These are phyloP conservation scores for Ostrea edulis DNA, from an alignment of 1,140 invertebrate species.

Conservation along the genomic window DNA sequence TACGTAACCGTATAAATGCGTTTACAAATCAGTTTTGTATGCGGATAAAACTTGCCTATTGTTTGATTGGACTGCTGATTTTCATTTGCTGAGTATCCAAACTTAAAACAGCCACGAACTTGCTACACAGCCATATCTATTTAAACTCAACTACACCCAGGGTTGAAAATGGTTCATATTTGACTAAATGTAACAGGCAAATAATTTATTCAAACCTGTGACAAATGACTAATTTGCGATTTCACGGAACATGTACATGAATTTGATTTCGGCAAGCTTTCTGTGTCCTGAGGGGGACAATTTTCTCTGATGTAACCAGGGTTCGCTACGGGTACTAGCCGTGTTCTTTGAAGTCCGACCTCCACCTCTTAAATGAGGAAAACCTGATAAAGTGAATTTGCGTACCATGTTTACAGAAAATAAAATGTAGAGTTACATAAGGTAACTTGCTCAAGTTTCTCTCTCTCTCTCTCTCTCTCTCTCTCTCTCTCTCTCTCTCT, in stretches of 20 bases:
- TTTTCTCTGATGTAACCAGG: constrained; percentile 14
- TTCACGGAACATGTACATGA: constrained; percentile 29
- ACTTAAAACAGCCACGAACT: too few relatives aligned
- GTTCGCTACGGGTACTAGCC: not conserved
- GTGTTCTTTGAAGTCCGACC: not conserved
- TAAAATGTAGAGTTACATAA: not conserved
- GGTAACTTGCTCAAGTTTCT: not conserved
- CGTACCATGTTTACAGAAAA: not conserved
- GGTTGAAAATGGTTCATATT: not conserved
- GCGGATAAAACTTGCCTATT: too few relatives aligned
- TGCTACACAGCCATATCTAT: too few relatives aligned
- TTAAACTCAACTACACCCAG: too few relatives aligned
- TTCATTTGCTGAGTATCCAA: too few relatives aligned
- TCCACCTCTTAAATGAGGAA: not conserved
- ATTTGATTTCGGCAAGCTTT: constrained; percentile 10
- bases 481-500: too few relatives aligned
- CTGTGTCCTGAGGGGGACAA: not conserved
- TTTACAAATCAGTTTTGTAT: too few relatives aligned
- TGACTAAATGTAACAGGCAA: not conserved
- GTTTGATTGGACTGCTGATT: too few relatives aligned
- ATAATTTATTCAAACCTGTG: constrained; percentile 18
- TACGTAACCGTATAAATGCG: too few relatives aligned
- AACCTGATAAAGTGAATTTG: not conserved
- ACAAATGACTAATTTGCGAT: constrained; percentile 33
- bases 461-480: too few relatives aligned